A percentile compares a stretch with the other conserved stretches of the same genome.
phyloP scores from a whole-genome alignment of 1,140 invertebrate genomes.

The Potamilus streckersoni region DNA sequence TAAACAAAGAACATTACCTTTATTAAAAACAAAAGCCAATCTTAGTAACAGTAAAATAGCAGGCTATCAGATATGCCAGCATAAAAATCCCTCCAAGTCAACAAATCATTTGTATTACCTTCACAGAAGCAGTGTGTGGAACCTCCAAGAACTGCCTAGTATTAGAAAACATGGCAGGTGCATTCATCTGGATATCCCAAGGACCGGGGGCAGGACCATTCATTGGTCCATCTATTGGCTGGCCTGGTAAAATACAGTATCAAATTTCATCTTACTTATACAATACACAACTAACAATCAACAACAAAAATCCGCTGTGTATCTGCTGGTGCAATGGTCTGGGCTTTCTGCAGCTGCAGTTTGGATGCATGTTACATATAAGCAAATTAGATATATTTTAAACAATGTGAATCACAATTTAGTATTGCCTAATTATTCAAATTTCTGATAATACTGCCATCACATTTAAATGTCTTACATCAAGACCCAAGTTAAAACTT shows the following conservation, averaged over 20 bases:
- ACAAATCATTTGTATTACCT: slow-evolving; percentile 49
- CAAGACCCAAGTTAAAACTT: too few relatives aligned
- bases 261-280: too few relatives aligned
- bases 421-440: too few relatives aligned
- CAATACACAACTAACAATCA: too few relatives aligned
- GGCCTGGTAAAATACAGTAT: slow-evolving; percentile 52
- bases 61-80: background rate
- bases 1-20: background rate
- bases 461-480: too few relatives aligned
- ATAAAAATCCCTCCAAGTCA: background rate
- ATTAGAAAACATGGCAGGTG: slow-evolving; percentile 68
- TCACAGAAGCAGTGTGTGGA: slow-evolving; percentile 73
- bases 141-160: slow-evolving; percentile 70
- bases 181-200: slow-evolving; percentile 71
- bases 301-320: too few relatives aligned
- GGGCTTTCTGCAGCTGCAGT: too few relatives aligned
- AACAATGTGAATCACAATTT: too few relatives aligned
- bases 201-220: slow-evolving; percentile 71
- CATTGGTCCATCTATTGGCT: slow-evolving; percentile 68
- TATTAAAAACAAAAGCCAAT: background rate
- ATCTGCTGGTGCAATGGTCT: too few relatives aligned
- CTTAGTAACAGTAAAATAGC: background rate
- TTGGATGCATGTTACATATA: too few relatives aligned
- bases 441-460: too few relatives aligned
- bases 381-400: too few relatives aligned